These are phyloP conservation scores for Lypha dubia DNA, from an alignment of 2,888 invertebrate species.

Conservation along the genomic window DNA sequence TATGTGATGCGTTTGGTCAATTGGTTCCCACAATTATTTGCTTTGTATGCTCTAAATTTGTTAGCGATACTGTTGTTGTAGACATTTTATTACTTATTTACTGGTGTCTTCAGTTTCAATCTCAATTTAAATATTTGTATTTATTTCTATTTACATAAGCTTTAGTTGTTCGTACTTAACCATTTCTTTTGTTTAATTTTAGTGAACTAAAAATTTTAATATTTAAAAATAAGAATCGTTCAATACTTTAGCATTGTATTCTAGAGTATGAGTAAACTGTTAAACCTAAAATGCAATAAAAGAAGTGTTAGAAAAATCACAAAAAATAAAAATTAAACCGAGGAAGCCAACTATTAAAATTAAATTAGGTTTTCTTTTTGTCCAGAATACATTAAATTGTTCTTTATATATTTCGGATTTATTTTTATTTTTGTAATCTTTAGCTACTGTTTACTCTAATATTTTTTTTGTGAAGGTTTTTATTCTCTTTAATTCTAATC, in stretches of 20 bases:
- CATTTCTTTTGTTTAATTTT: slow-evolving; percentile 52
- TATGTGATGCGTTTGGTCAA: slow-evolving; percentile 10
- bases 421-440: slow-evolving; percentile 33
- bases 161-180: slow-evolving; percentile 59
- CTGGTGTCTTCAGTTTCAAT: neutral
- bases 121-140: neutral
- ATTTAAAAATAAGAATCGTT: neutral
- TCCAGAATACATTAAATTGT: neutral
- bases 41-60: slow-evolving; percentile 64
- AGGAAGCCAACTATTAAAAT: slow-evolving; percentile 12
- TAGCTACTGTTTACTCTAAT: slow-evolving; percentile 48
- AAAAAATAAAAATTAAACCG: neutral
- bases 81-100: slow-evolving; percentile 35
- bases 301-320: neutral
- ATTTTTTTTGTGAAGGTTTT: neutral
- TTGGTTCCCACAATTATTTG: slow-evolving; percentile 69
- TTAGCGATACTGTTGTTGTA: slow-evolving; percentile 1
- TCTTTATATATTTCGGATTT: neutral
- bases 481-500: slow-evolving; percentile 6
- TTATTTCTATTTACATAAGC: slow-evolving; percentile 46
- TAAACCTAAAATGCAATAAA: neutral
- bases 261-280: neutral
- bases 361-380: slow-evolving; percentile 19
- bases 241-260: neutral
- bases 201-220: neutral